Percentiles rank a stretch among this genome's conserved stretches.
Evolutionary conservation across 2,113 vertebrate genomes (phyloP).

Genomic region (Petrocephalus zakoni): DNA sequence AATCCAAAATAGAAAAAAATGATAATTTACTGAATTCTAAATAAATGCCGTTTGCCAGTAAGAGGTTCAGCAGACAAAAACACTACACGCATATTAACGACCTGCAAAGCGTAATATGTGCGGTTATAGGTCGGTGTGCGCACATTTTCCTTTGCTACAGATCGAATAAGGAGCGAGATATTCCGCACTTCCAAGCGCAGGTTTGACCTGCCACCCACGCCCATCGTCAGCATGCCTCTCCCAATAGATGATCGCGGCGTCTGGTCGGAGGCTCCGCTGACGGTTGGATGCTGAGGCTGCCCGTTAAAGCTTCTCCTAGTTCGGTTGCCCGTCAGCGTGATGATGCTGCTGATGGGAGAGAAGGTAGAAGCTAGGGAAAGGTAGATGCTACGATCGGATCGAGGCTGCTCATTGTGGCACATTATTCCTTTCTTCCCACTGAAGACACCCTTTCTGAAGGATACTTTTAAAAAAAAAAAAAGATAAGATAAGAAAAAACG

Average conservation of each 20-base stretch:
- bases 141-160: not conserved
- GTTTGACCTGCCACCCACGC: constrained; percentile 1
- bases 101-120: not conserved
- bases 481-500: not conserved
- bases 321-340: constrained; percentile 70
- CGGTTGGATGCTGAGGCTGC: constrained; percentile 52
- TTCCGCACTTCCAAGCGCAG: not conserved
- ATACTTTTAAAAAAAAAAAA: not conserved
- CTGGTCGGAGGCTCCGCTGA: not conserved
- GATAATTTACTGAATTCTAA: not conserved
- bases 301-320: constrained; percentile 49
- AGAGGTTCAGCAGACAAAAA: not conserved
- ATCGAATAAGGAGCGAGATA: not conserved
- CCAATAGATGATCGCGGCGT: constrained; percentile 27
- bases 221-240: constrained; percentile 34
- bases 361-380: constrained; percentile 29
- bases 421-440: not conserved
- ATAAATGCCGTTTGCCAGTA: not conserved
- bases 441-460: constrained; percentile 2
- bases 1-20: not conserved
- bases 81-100: not conserved
- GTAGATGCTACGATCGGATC: constrained; percentile 14
- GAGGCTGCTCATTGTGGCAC: not conserved
- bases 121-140: not conserved
- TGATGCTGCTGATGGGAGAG: constrained; percentile 63